A percentile compares a stretch with the other conserved stretches of the same genome.
These are phyloP conservation scores for Malurus elegans DNA, from an alignment of 2,113 vertebrate genomes.

Conservation along the genomic window DNA sequence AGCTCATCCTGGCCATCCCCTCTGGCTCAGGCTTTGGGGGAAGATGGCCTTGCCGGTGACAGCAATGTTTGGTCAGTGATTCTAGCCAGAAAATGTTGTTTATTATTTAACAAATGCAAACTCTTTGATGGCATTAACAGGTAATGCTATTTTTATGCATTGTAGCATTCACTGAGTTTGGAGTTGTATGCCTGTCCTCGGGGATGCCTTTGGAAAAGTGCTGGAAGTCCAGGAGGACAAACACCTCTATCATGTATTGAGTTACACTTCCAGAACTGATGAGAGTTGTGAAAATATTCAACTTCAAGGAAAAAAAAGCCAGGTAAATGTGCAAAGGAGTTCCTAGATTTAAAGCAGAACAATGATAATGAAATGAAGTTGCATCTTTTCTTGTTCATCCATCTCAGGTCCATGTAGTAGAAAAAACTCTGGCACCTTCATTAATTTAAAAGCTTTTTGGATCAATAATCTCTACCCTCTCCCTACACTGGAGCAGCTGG, in stretches of 20 bases:
- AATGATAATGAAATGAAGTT: neutral
- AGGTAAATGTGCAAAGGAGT: neutral
- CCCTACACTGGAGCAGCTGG: neutral
- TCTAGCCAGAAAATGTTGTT: neutral
- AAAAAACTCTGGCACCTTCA: neutral
- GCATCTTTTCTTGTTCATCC: neutral
- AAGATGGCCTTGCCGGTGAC: neutral
- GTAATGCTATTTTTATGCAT: neutral
- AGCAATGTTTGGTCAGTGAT: neutral
- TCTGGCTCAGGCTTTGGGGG: neutral
- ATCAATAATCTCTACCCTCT: neutral
- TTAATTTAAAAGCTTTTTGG: neutral
- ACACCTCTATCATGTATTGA: rapidly evolving
- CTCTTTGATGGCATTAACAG: neutral
- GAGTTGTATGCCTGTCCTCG: neutral
- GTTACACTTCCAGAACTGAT: neutral
- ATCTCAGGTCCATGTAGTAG: neutral
- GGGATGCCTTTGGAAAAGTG: neutral
- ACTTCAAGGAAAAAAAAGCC: neutral
- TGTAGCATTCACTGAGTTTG: neutral
- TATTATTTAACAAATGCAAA: neutral
- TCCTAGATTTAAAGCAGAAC: neutral
- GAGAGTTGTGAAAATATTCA: neutral
- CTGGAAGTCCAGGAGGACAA: neutral
- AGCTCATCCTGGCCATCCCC: neutral